Evolutionary conservation across 35 echinoderm and acorn worm species (phyloP).

Genomic region (Lytechinus pictus): DNA sequence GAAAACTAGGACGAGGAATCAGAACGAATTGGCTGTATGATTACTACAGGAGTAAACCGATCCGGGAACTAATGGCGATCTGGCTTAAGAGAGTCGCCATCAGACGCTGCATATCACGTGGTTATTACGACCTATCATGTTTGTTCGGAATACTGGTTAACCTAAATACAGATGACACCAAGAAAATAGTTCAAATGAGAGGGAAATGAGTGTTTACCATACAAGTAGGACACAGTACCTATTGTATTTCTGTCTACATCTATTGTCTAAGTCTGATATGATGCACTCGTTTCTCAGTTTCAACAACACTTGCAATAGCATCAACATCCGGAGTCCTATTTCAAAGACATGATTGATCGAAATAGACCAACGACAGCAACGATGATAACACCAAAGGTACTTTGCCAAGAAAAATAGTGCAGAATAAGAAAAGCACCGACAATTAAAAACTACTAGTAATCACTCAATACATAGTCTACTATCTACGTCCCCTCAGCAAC

Average conservation of each 20-base stretch:
- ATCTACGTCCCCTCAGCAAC: not conserved
- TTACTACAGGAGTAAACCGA: conserved; percentile 11
- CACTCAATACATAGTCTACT: not conserved
- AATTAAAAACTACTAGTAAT: not conserved
- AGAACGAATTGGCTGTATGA: not conserved
- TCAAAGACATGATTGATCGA: not conserved
- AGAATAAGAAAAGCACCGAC: too few species aligned
- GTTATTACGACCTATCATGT: not conserved
- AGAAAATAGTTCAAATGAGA: not conserved
- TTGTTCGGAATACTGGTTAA: not conserved
- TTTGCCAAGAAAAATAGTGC: too few species aligned
- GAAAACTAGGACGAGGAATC: not conserved
- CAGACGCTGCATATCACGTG: not conserved
- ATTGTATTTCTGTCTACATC: not conserved
- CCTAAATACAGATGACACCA: not conserved
- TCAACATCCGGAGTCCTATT: not conserved
- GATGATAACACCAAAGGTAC: not conserved
- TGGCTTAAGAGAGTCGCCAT: not conserved
- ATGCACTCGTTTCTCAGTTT: not conserved
- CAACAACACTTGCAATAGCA: not conserved
- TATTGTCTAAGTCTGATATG: not conserved
- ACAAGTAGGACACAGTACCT: not conserved
- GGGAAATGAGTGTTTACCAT: not conserved
- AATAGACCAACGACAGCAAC: not conserved
- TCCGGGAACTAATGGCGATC: not conserved